Conservation (phyloP, 2,888 invertebrate species). For the Timandra comae region DNA sequence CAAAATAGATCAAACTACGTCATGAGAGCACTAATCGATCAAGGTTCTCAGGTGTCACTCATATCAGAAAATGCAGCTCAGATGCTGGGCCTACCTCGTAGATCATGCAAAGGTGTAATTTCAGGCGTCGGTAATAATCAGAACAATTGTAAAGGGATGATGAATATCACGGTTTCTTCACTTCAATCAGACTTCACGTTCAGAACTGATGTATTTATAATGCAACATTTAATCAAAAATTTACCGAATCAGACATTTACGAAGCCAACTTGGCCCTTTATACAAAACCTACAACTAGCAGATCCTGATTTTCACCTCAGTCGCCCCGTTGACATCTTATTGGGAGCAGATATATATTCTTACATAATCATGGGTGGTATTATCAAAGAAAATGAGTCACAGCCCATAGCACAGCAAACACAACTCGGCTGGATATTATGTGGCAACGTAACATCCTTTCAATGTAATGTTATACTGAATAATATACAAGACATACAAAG, state of each 20-base stretch:
- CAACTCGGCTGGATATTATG: slow-evolving; percentile 19
- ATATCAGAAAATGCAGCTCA: too few species aligned
- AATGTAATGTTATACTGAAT: slow-evolving; percentile 11
- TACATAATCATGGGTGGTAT: slow-evolving; percentile 7
- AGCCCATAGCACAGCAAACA: slow-evolving; percentile 20
- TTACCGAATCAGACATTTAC: slow-evolving; percentile 9
- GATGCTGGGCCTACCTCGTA: background rate
- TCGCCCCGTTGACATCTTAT: slow-evolving; percentile 12
- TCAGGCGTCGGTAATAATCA: slow-evolving; percentile 1
- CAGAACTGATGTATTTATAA: slow-evolving; percentile 3
- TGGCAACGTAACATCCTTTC: slow-evolving; percentile 8
- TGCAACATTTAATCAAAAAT: slow-evolving; percentile 8
- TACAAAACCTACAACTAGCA: slow-evolving; percentile 14
- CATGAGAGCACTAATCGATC: background rate
- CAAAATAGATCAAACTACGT: background rate
- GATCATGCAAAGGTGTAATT: slow-evolving; percentile 1
- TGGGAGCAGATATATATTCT: slow-evolving; percentile 17
- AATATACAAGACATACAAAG: slow-evolving; percentile 8
- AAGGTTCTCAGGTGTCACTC: too few species aligned
- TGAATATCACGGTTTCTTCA: background rate
- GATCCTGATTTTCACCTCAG: slow-evolving; percentile 20
- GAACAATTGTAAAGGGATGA: slow-evolving; percentile 1
- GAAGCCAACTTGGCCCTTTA: slow-evolving; percentile 14
- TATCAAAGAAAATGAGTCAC: slow-evolving; percentile 6
- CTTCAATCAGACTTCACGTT: background rate